Conservation (phyloP, 2,797 vertebrate species). For the Danionella dracula region DNA sequence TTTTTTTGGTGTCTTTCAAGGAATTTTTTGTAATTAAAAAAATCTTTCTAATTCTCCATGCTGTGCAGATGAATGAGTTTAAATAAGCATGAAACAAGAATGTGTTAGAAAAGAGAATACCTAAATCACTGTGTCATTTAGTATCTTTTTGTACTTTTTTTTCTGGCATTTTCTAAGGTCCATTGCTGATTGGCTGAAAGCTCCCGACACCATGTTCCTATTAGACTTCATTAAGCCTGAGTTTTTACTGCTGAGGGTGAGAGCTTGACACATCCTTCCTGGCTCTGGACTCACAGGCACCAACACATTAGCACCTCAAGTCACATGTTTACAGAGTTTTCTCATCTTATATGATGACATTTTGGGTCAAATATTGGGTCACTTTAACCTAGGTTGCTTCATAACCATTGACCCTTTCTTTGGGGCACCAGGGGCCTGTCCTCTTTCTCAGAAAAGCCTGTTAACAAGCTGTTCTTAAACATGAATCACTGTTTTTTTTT, state of each 20-base stretch:
- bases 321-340: background rate
- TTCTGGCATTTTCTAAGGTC: slow-evolving; percentile 70
- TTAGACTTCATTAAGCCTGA: slow-evolving; percentile 98
- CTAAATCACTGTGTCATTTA: no score
- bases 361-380: background rate
- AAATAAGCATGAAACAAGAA: no score
- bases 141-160: background rate
- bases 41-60: no score
- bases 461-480: no score
- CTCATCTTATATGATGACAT: background rate
- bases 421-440: no score
- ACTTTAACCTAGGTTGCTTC: background rate
- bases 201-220: slow-evolving; percentile 96
- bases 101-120: background rate
- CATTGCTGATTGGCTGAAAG: slow-evolving; percentile 95
- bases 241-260: slow-evolving; percentile 92
- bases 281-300: background rate
- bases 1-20: no score
- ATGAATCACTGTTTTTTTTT: no score
- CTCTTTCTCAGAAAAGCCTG: no score
- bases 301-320: slow-evolving; percentile 6
- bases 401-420: background rate
- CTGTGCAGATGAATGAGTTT: no score
- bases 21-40: no score
- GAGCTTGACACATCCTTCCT: slow-evolving; percentile 23